phyloP scores from a whole-genome alignment of 2,113 vertebrate species.

The Gorsachius goisagi region DNA sequence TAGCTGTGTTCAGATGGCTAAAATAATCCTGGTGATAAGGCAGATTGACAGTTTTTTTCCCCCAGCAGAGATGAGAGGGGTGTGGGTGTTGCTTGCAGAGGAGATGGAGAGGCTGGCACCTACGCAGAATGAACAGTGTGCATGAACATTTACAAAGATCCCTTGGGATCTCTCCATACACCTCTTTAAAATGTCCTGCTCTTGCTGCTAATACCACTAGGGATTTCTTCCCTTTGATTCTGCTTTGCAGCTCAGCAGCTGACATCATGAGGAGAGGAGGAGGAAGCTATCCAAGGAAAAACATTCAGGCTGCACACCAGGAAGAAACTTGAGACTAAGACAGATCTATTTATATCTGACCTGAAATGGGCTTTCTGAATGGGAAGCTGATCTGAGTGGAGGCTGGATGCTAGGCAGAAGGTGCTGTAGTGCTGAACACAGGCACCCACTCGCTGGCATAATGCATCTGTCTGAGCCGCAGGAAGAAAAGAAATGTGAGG shows the following conservation, averaged over 20 bases:
- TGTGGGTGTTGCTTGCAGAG: background rate
- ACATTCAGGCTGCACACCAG: conserved; percentile 51
- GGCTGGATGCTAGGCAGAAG: conserved; percentile 51
- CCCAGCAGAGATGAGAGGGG: background rate
- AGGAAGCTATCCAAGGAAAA: conserved; percentile 61
- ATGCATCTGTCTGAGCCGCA: conserved; percentile 14
- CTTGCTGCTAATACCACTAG: conserved; percentile 20
- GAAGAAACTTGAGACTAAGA: conserved; percentile 63
- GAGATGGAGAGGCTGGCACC: background rate
- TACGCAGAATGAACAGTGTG: background rate
- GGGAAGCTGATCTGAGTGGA: conserved; percentile 47
- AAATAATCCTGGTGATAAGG: background rate
- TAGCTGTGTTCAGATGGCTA: background rate
- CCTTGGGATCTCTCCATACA: background rate
- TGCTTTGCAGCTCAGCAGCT: conserved; percentile 17
- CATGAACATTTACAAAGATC: background rate
- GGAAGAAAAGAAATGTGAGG: background rate
- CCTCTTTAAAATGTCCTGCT: conserved; percentile 28
- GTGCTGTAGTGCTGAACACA: conserved; percentile 16
- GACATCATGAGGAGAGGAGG: conserved; percentile 49
- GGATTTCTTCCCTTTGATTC: conserved; percentile 54
- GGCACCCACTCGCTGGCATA: background rate
- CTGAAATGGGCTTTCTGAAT: conserved; percentile 67
- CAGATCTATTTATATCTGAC: conserved; percentile 72
- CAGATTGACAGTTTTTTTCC: background rate